Base-by-base conservation (phyloP, 1,140 invertebrate species). In the Drosophila erecta region DNA sequence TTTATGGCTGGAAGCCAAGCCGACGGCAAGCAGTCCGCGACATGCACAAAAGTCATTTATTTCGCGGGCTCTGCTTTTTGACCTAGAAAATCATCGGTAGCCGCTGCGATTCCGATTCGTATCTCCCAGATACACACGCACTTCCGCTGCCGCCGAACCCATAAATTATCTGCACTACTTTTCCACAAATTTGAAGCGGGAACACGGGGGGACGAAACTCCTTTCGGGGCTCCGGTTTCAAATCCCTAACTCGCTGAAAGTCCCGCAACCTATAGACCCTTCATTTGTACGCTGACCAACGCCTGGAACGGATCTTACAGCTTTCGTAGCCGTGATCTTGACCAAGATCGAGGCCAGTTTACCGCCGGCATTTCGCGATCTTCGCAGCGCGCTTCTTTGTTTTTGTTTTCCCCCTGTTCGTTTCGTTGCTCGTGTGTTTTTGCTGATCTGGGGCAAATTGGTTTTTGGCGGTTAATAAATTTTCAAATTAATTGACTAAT, bases 401-500 rank as follows among this genome's bases (percentile, higher is more conserved):
- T 8, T 38, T 43, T 71, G 10, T 20, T 46, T 46, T 27, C 24
- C 37, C 17, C 37, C 15, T 20, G 8, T 58, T 15, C 30, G 30
- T 10, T 3, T 33, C 30, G 57, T 40, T 41, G 37, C 46, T 51
- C 44, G 59, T 50, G 40, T 66, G 55, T 43, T 62, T 66, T 53
- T 59, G 64, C 59, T 69, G 80, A 86, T 81, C 60, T 85, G 81
- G 54, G 56, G 78, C 80, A 90, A 90, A 90, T 90, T 90, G 75
- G 73, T 90, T 90, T 87, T 90, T 90, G 89, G 84, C 78, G 73
- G 80, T 85, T 85, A 85, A 89, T 90, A 89, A 91, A 91, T 89
- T 91, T 76, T 60, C 56, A 77, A 87, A 90, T 89, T 81, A 89
- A 91, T 90, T 91, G 87, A 90, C 87, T 90, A 90, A 90, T 91